Evolutionary conservation across 2,113 vertebrate genomes (phyloP).

Genomic region (Nannospalax galili): DNA sequence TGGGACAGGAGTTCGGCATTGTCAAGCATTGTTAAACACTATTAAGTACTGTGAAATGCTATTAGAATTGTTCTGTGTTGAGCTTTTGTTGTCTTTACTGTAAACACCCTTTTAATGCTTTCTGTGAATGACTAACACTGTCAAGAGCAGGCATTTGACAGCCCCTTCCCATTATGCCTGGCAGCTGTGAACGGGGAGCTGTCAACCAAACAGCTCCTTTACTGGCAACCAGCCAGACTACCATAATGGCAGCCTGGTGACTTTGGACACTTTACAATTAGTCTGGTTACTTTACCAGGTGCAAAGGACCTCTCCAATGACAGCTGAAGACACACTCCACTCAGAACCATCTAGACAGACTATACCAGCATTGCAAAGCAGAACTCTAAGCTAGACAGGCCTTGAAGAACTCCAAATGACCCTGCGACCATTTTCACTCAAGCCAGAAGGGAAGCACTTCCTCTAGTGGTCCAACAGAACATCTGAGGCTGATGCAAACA

Average conservation of each 20-base stretch:
- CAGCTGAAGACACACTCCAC: background rate
- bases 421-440: background rate
- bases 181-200: background rate
- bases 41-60: background rate
- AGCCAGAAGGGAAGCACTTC: background rate
- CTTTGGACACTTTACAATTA: conserved; percentile 19
- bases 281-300: background rate
- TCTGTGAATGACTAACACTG: background rate
- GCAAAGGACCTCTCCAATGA: background rate
- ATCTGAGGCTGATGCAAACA: background rate
- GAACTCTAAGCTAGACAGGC: background rate
- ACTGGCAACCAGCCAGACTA: background rate
- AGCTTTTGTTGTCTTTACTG: conserved; percentile 22
- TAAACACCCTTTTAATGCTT: conserved; percentile 18
- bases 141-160: background rate
- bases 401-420: background rate
- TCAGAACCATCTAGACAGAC: background rate
- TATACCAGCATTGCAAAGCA: background rate
- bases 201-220: background rate
- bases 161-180: background rate
- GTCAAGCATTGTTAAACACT: background rate
- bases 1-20: background rate
- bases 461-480: background rate
- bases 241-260: background rate
- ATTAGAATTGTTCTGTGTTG: background rate